Conservation (phyloP, 2,113 vertebrate species). For the Cathartes aura region DNA sequence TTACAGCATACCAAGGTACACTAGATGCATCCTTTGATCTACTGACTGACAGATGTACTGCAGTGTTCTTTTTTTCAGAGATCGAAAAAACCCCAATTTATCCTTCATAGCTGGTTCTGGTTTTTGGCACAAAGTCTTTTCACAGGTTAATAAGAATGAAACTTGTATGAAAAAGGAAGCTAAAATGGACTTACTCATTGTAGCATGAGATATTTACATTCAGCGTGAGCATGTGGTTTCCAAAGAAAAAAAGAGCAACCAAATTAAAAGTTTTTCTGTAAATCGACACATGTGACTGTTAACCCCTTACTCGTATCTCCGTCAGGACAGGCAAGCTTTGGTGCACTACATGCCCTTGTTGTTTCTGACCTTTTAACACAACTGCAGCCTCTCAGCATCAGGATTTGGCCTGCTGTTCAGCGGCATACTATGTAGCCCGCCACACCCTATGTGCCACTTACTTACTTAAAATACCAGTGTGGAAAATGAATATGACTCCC, state of each 20-base stretch:
- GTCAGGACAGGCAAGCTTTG: background rate
- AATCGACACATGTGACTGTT: fast-evolving
- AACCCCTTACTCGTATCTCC: background rate
- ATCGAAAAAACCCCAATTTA: background rate
- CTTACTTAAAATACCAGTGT: background rate
- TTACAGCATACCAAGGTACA: background rate
- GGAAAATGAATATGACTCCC: background rate
- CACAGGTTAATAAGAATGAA: background rate
- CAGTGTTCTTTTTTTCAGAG: background rate
- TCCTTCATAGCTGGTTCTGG: background rate
- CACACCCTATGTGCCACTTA: background rate
- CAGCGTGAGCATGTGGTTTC: background rate
- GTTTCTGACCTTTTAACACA: background rate
- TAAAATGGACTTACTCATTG: background rate
- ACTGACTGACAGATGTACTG: background rate
- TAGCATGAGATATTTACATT: background rate
- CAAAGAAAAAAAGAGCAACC: background rate
- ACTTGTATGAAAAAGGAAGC: background rate
- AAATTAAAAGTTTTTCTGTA: background rate
- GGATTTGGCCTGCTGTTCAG: background rate
- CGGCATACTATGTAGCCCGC: background rate
- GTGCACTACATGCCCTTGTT: background rate
- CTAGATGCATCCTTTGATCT: background rate
- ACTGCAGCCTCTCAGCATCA: background rate
- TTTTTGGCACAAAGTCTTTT: background rate